Percentiles rank a stretch among this genome's conserved stretches.
Evolutionary conservation across 2,888 invertebrate genomes (phyloP).

Genomic region (Agonum fuliginosum): DNA sequence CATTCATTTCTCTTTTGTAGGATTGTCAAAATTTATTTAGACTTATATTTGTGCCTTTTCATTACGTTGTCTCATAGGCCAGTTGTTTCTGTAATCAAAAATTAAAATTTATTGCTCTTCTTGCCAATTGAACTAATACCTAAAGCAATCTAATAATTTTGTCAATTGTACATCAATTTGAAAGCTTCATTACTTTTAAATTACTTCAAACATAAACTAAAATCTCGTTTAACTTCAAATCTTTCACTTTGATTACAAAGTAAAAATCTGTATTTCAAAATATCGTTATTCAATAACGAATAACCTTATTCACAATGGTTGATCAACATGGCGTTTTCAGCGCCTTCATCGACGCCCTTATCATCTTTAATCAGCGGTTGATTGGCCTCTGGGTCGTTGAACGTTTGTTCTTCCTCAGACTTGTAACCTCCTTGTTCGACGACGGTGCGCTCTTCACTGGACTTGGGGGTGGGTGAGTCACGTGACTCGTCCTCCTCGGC

Average conservation of each 20-base stretch:
- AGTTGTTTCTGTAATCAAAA: not conserved
- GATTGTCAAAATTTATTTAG: constrained; percentile 28
- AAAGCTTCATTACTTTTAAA: too few species aligned
- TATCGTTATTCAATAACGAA: too few species aligned
- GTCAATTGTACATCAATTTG: too few species aligned
- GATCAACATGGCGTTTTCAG: constrained; percentile 68
- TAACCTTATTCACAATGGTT: constrained; percentile 65
- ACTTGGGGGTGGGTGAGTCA: constrained; percentile 70
- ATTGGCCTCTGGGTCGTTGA: constrained; percentile 66
- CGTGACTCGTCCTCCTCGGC: constrained; percentile 72
- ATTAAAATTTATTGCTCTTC: not conserved
- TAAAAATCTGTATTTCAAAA: too few species aligned
- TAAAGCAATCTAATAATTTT: too few species aligned
- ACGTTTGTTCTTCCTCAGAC: constrained; percentile 50
- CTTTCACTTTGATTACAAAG: too few species aligned
- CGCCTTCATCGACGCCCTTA: constrained; percentile 68
- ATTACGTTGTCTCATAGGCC: not conserved
- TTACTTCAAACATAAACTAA: too few species aligned
- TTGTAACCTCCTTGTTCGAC: constrained; percentile 66
- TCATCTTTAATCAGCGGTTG: constrained; percentile 67
- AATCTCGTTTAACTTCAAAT: too few species aligned
- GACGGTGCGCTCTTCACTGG: constrained; percentile 70
- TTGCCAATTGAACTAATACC: not conserved
- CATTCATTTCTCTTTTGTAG: not conserved
- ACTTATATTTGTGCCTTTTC: not conserved